Evolutionary conservation across 2,797 vertebrate species (phyloP), one percentile per base, ranked within the genome.

Genomic region (Notolabrus celidotus): DNA sequence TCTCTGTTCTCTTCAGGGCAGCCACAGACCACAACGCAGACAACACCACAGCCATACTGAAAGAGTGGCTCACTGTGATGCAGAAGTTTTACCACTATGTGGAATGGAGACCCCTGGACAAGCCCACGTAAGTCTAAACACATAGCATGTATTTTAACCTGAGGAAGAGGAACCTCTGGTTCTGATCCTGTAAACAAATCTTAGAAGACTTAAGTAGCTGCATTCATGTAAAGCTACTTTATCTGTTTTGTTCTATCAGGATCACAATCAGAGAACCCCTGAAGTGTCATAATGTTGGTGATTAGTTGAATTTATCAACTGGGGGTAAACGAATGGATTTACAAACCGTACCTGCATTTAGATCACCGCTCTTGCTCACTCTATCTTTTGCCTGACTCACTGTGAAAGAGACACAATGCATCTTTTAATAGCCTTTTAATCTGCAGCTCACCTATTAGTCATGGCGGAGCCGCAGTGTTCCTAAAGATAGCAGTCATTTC

Each of bases 11-110:
- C 55, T 61, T 34, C 88, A 99, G 98, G 98, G 96, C 93, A 0
- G 97, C 95, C 2, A 97, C 98, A 0, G 98, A 99, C 77, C 98
- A 99, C 92, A 99, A 99, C 67, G 56, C 25, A 0, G 98, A 99
- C 85, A 96, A 96, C 87, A 98, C 96, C 0, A 96, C 94, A 0
- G 95, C 92, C 10, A 83, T 99, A 46, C 93, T 99, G 67, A 95
- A 74, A 68, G 96, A 97, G 74, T 99, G 98, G 98, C 93, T 99
- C 19, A 94, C 92, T 0, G 89, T 92, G 0, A 93, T 96, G 93
- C 94, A 96, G 70, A 84, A 81, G 1, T 89, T 89, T 47, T 99
- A 99, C 64, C 96, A 95, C 58, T 92, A 96, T 0, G 94, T 99
- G 20, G 91, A 92, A 74, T 99, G 95, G 97, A 96, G 94, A 75